Conservation (phyloP, 1,140 invertebrate species). For the Brachionus rubens region DNA sequence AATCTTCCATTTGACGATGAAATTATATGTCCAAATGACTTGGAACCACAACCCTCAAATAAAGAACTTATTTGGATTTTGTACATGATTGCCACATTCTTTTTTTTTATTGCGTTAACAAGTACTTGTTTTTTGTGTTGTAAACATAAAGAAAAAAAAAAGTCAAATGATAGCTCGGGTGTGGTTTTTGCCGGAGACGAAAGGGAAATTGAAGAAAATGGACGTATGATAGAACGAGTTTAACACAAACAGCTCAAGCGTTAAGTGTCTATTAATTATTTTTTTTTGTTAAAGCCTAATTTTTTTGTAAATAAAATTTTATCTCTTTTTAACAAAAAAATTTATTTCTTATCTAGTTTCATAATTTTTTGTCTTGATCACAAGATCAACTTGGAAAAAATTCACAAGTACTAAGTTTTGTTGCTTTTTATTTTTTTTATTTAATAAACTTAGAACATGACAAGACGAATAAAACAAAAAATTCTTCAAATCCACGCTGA, state of each 20-base stretch:
- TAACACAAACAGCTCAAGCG: too few relatives aligned
- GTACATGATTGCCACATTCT: background rate
- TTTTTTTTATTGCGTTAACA: background rate
- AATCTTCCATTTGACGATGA: conserved; percentile 42
- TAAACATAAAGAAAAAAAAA: background rate
- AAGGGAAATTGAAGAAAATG: too few relatives aligned
- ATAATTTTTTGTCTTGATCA: conserved; percentile 12
- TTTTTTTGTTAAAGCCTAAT: background rate
- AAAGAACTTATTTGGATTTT: background rate
- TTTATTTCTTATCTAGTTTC: background rate
- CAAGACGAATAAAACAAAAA: background rate
- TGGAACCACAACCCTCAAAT: background rate
- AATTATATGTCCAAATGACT: conserved; percentile 8
- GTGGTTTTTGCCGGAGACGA: too few relatives aligned
- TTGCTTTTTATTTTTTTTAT: too few relatives aligned
- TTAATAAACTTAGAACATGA: background rate
- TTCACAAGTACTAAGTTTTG: too few relatives aligned
- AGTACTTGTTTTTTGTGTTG: background rate
- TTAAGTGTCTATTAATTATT: too few relatives aligned
- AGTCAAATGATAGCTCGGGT: too few relatives aligned
- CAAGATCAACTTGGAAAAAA: too few relatives aligned
- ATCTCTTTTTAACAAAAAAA: background rate
- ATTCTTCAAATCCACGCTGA: conserved; percentile 1
- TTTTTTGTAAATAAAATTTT: conserved; percentile 39
- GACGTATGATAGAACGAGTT: too few relatives aligned